Base-by-base conservation (phyloP, 1,140 invertebrate genomes). In the Paralvinella palmiformis region DNA sequence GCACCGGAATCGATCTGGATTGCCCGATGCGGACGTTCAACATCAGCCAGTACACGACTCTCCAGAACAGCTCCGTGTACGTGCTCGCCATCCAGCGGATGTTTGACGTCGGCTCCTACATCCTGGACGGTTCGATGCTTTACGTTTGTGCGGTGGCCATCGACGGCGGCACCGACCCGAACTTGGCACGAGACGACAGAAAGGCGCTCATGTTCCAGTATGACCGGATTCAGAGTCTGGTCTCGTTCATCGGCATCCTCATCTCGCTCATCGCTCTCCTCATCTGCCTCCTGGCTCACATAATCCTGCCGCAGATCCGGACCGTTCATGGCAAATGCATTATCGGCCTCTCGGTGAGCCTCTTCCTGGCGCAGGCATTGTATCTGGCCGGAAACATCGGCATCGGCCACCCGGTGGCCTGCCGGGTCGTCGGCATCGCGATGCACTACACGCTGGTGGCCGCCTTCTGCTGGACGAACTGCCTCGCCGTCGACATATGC, bases 381-480 rank as follows among this genome's bases (percentile, higher is more conserved):
- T 81, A 84, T 57, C 53, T 66, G 6, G 59, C 61, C 0, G 63
- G 50, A 15, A 35, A 33, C 33, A 15, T 52, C 6, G 22, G 17
- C 20, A 60, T 24, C 3, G 29, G 50, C 0, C 5, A 37, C 4
- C 24, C n/a, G 17, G 45, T 45, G 50, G 32, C 53, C 4, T 77
- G 75, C 50, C 66, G 63, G 17, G 69, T 73, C 1, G 63, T 82
- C 24, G 83, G 79, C 6, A 70, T 83, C 1, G 35, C 77, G 15
- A 83, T 82, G 27, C 83, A 83, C 63, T 85, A 83, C 71, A 66
- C 73, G 48, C 85, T 84, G 69, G 72, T 85, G 61, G 75, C 81
- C 0, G 76, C 84, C 0, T 85, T 86, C 70, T 81, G 81, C 53
- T 86, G 85, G 85, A 85, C 84, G 81, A 81, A 83, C 48, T 77